A percentile compares a stretch with the other conserved stretches of the same genome.
These are phyloP conservation scores for Montipora sp. DNA, from an alignment of 64 coral and sea anemone genomes.

Conservation along the genomic window DNA sequence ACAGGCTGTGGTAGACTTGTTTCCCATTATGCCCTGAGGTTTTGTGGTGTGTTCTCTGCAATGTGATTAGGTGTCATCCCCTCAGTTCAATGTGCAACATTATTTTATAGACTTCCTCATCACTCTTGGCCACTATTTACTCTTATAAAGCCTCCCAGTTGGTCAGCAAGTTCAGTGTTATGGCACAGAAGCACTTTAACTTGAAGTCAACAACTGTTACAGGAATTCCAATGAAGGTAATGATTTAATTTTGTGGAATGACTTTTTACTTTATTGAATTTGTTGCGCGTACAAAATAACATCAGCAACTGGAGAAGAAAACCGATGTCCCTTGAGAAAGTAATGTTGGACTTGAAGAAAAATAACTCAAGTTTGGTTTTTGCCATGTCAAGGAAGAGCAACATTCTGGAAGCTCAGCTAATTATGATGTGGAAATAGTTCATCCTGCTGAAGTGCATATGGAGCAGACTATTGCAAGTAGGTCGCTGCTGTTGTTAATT, in stretches of 20 bases:
- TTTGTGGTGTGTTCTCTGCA: too few species aligned
- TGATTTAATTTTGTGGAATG: background rate
- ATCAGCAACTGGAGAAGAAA: too few species aligned
- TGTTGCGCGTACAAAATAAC: too few species aligned
- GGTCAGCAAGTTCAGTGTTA: constrained; percentile 55
- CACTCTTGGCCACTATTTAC: constrained; percentile 51
- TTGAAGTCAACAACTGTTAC: constrained; percentile 97
- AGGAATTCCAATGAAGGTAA: constrained; percentile 98
- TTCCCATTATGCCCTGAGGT: too few species aligned
- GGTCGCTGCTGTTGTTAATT: constrained; percentile 23
- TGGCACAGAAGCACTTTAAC: constrained; percentile 93
- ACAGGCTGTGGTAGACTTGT: too few species aligned
- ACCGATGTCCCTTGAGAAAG: background rate
- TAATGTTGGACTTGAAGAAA: background rate
- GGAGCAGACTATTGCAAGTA: constrained; percentile 87
- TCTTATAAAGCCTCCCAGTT: constrained; percentile 87
- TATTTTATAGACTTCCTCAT: constrained; percentile 43
- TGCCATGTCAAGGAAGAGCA: constrained; percentile 88
- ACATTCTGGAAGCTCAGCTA: constrained; percentile 94
- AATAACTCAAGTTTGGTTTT: background rate
- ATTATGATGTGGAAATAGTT: constrained; percentile 98
- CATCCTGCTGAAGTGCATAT: constrained; percentile 95
- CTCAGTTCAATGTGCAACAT: background rate
- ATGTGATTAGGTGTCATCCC: too few species aligned
- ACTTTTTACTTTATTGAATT: too few species aligned